Conservation (phyloP, 2,888 invertebrate genomes). For the Homarus gammarus region DNA sequence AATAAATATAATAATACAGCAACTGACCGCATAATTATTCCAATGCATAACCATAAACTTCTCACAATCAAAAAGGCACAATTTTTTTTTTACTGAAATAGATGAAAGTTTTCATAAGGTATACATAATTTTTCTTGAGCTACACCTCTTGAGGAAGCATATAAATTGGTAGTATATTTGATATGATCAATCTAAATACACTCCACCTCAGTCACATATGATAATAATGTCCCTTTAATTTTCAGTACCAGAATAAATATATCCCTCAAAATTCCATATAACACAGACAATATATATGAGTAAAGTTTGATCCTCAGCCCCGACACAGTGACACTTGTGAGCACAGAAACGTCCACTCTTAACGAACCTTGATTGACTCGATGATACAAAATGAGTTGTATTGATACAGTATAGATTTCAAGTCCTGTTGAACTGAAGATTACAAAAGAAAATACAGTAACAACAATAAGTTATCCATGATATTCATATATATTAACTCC, state of each 20-base stretch:
- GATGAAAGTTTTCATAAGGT: not conserved
- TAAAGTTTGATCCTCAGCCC: not conserved
- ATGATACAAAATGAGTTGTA: too few relatives aligned
- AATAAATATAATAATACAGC: not conserved
- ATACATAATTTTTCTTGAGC: not conserved
- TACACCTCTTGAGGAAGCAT: constrained; percentile 10
- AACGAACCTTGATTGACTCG: too few relatives aligned
- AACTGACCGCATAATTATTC: not conserved
- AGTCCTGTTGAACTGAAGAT: too few relatives aligned
- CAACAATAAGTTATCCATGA: too few relatives aligned
- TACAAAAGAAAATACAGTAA: too few relatives aligned
- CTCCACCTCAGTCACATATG: not conserved
- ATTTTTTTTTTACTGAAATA: not conserved
- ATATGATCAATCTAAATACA: constrained; percentile 3
- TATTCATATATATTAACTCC: too few relatives aligned
- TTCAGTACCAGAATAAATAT: not conserved
- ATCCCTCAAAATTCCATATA: not conserved
- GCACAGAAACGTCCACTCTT: not conserved
- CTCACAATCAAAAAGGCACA: constrained; percentile 3
- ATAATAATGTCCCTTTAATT: not conserved
- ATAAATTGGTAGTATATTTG: not conserved
- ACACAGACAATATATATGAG: not conserved
- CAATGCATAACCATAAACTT: not conserved
- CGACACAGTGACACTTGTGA: not conserved
- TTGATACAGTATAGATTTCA: too few relatives aligned